Conservation (phyloP, 2,797 vertebrate genomes). For the Oceanodroma leucorhoa region DNA sequence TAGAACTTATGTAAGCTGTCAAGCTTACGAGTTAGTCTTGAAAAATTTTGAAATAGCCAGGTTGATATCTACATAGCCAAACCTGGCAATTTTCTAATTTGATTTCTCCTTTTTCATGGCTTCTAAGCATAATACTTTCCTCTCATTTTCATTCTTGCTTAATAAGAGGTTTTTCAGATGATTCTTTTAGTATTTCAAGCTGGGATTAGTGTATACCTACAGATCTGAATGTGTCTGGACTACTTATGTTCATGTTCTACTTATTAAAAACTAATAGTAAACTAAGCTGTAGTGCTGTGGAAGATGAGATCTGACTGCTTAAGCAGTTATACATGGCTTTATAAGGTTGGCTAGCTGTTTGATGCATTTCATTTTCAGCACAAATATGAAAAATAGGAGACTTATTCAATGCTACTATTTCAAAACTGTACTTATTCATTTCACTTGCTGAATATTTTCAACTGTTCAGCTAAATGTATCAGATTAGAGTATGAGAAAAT, state of each 20-base stretch:
- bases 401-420: not conserved
- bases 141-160: not conserved
- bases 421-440: not conserved
- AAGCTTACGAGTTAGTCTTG: not conserved
- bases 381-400: not conserved
- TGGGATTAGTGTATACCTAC: not conserved
- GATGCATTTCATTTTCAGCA: not conserved
- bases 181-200: constrained; percentile 11
- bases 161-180: not conserved
- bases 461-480: not conserved
- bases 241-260: not conserved
- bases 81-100: not conserved
- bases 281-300: not conserved
- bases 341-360: not conserved
- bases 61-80: not conserved
- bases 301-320: not conserved
- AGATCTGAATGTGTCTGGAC: not conserved
- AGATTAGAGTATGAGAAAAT: not conserved
- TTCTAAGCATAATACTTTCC: not conserved
- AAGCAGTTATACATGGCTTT: not conserved
- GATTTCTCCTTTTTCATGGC: not conserved
- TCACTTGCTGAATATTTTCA: not conserved
- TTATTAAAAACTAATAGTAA: not conserved
- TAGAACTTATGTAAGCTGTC: not conserved
- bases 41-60: not conserved